Evolutionary conservation across 2,797 vertebrate species (phyloP).

Genomic region (Danio tinwini): DNA sequence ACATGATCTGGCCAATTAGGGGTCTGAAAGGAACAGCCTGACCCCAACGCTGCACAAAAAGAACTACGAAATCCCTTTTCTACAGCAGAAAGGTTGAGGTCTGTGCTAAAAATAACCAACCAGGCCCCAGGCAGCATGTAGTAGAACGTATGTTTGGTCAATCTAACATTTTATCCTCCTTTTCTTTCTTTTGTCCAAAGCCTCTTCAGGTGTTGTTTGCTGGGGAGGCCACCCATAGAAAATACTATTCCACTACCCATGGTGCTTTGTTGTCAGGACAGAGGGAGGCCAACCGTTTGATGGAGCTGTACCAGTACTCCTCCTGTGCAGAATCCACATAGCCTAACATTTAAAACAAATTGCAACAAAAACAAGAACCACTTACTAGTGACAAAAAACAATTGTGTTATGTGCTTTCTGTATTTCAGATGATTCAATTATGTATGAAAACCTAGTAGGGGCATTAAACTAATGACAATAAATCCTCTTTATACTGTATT

Average conservation of each 20-base stretch:
- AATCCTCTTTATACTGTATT: constrained; percentile 78
- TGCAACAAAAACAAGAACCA: constrained; percentile 71
- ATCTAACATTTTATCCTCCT: constrained; percentile 35
- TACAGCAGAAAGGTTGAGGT: constrained; percentile 30
- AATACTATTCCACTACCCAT: constrained; percentile 99
- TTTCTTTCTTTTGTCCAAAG: constrained; percentile 69
- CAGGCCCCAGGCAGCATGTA: background rate
- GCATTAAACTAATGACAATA: constrained; percentile 80
- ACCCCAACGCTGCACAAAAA: constrained; percentile 52
- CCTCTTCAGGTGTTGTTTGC: constrained; percentile 98
- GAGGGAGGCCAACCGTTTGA: constrained; percentile 92
- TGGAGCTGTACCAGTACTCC: constrained; percentile 95
- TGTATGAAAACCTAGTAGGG: constrained; percentile 68
- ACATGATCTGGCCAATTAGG: constrained; percentile 60
- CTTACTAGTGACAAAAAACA: constrained; percentile 79
- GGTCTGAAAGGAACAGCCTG: constrained; percentile 67
- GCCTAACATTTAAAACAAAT: constrained; percentile 72
- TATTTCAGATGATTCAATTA: constrained; percentile 69
- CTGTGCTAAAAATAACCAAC: constrained; percentile 56
- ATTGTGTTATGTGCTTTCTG: constrained; percentile 71
- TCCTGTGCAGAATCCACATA: constrained; percentile 85
- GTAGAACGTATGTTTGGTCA: constrained; percentile 50
- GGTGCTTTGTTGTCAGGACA: constrained; percentile 99
- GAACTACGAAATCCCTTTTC: constrained; percentile 49
- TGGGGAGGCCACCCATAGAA: constrained; percentile 97